Conservation (phyloP, 2,888 invertebrate species). For the Synanthedon vespiformis region DNA sequence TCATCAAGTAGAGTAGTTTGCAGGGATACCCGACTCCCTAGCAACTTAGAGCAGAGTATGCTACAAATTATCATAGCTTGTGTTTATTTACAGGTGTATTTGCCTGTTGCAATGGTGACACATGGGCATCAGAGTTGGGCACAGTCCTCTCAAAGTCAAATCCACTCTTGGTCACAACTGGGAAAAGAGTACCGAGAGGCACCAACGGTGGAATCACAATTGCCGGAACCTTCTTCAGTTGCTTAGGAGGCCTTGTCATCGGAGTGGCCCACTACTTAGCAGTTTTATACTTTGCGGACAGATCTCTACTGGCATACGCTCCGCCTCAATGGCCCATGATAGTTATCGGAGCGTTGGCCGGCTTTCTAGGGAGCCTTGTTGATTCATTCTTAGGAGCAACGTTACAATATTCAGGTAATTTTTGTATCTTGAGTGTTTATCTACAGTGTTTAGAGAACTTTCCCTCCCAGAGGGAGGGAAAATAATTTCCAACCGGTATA, state of each 20-base stretch:
- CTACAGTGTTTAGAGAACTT: no score
- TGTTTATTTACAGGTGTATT: slow-evolving; percentile 70
- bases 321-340: slow-evolving; percentile 86
- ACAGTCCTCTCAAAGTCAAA: slow-evolving; percentile 76
- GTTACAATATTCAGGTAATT: slow-evolving; percentile 83
- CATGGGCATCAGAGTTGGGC: slow-evolving; percentile 92
- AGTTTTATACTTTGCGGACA: slow-evolving; percentile 73
- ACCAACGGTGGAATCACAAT: slow-evolving; percentile 90
- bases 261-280: slow-evolving; percentile 80
- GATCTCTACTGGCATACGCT: slow-evolving; percentile 64
- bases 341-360: slow-evolving; percentile 77
- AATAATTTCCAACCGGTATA: no score
- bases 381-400: slow-evolving; percentile 89
- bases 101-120: slow-evolving; percentile 88
- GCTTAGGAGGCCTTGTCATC: slow-evolving; percentile 76
- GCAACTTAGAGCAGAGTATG: not conserved
- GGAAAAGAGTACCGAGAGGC: slow-evolving; percentile 82
- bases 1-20: no score
- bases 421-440: not conserved
- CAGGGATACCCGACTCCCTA: no score
- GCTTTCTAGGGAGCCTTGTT: slow-evolving; percentile 82
- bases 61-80: not conserved
- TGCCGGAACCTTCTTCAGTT: slow-evolving; percentile 68
- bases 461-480: no score
- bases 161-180: slow-evolving; percentile 81